phyloP scores from a whole-genome alignment of 2,888 invertebrate species.

The Agrochola circellaris region DNA sequence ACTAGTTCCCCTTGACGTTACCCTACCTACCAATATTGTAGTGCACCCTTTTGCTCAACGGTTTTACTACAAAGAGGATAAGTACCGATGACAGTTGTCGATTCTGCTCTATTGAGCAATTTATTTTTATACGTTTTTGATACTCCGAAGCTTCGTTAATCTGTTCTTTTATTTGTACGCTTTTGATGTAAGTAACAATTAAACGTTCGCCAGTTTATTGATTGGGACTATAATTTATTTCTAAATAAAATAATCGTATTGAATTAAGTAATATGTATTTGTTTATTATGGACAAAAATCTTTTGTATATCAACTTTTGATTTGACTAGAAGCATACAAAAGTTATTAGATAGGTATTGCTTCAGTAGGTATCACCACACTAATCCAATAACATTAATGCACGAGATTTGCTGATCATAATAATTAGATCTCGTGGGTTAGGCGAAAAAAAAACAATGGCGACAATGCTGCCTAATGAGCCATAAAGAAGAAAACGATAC shows the following conservation, averaged over 20 bases:
- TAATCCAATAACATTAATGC: slow-evolving; percentile 72
- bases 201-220: slow-evolving; percentile 16
- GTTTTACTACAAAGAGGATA: slow-evolving; percentile 53
- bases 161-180: slow-evolving; percentile 16
- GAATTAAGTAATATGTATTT: neutral
- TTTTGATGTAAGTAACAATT: slow-evolving; percentile 39
- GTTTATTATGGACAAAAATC: neutral
- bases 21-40: slow-evolving; percentile 40
- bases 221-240: neutral
- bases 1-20: slow-evolving; percentile 15
- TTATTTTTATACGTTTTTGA: slow-evolving; percentile 50
- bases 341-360: slow-evolving; percentile 6
- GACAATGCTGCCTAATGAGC: slow-evolving; percentile 90
- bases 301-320: neutral
- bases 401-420: slow-evolving; percentile 84
- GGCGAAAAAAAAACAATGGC: slow-evolving; percentile 89
- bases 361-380: slow-evolving; percentile 26
- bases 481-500: slow-evolving; percentile 91
- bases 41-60: slow-evolving; percentile 52
- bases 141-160: slow-evolving; percentile 35
- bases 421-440: slow-evolving; percentile 88
- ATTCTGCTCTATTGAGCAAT: slow-evolving; percentile 57
- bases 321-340: neutral
- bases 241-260: neutral
- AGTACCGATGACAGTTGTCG: slow-evolving; percentile 63